Conservation (phyloP, 2,888 invertebrate species). For the Electrophaes corylata region DNA sequence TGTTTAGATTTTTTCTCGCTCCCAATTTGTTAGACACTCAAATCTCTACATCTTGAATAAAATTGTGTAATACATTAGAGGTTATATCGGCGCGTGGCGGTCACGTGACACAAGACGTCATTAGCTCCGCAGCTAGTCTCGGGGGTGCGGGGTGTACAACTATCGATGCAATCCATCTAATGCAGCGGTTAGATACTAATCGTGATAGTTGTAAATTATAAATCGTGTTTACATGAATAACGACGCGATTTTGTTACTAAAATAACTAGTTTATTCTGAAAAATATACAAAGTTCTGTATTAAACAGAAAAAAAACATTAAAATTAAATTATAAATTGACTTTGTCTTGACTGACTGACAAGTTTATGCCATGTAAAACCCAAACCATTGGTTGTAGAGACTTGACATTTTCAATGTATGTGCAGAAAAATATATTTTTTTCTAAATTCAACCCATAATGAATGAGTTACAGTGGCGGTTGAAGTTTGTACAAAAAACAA, state of each 20-base stretch:
- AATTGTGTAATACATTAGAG: slow-evolving; percentile 55
- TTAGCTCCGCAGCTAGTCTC: slow-evolving; percentile 70
- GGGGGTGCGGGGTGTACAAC: slow-evolving; percentile 48
- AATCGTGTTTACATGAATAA: slow-evolving; percentile 5
- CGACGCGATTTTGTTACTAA: neutral
- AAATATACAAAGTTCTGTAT: no score
- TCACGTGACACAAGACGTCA: slow-evolving; percentile 79
- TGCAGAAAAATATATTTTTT: no score
- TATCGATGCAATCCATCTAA: slow-evolving; percentile 42
- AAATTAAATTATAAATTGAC: no score
- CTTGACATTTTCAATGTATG: no score
- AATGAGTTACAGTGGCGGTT: no score
- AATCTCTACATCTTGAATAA: slow-evolving; percentile 38
- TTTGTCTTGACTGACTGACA: no score
- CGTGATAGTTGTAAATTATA: slow-evolving; percentile 29
- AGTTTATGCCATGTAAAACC: no score
- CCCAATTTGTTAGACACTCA: slow-evolving; percentile 40
- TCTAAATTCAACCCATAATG: no score
- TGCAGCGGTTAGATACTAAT: slow-evolving; percentile 38
- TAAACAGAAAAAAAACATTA: no score
- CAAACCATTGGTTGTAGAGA: no score
- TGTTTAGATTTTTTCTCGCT: slow-evolving; percentile 9
- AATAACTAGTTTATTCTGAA: neutral
- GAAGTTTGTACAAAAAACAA: no score
- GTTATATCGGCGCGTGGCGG: slow-evolving; percentile 70